phyloP scores from a whole-genome alignment of 2,113 vertebrate species.

The Sander lucioperca region DNA sequence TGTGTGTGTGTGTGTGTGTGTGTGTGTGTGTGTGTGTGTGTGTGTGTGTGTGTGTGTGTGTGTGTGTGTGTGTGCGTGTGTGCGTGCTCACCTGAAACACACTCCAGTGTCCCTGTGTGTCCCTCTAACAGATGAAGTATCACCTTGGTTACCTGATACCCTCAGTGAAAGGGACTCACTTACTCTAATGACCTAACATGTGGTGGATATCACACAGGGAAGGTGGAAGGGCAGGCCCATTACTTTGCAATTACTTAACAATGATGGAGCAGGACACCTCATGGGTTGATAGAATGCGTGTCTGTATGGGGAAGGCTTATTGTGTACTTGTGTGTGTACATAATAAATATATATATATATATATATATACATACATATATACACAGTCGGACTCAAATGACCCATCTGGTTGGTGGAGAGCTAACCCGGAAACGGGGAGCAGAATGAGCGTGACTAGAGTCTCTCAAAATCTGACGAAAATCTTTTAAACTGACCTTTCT shows the following conservation, averaged over 20 bases:
- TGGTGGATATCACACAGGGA: constrained; percentile 46
- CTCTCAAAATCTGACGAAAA: too few species aligned
- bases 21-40: background rate
- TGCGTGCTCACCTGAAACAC: background rate
- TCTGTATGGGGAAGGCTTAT: background rate
- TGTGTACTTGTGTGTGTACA: background rate
- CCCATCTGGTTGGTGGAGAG: too few species aligned
- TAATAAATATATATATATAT: too few species aligned
- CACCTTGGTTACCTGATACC: constrained; percentile 60
- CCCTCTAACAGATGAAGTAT: constrained; percentile 51
- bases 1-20: background rate
- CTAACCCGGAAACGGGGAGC: too few species aligned
- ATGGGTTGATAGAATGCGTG: background rate
- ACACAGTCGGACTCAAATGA: too few species aligned
- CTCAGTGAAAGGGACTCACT: constrained; percentile 44
- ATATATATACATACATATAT: too few species aligned
- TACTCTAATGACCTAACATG: constrained; percentile 66
- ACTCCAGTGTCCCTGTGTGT: background rate
- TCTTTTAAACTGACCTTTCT: too few species aligned
- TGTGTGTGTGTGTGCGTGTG: background rate
- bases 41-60: background rate
- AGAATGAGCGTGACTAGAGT: too few species aligned
- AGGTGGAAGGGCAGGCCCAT: constrained; percentile 39
- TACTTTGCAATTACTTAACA: constrained; percentile 64
- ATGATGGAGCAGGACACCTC: constrained; percentile 19